These are phyloP conservation scores for Choloepus didactylus DNA, from an alignment of 2,797 vertebrate genomes.

Conservation along the genomic window DNA sequence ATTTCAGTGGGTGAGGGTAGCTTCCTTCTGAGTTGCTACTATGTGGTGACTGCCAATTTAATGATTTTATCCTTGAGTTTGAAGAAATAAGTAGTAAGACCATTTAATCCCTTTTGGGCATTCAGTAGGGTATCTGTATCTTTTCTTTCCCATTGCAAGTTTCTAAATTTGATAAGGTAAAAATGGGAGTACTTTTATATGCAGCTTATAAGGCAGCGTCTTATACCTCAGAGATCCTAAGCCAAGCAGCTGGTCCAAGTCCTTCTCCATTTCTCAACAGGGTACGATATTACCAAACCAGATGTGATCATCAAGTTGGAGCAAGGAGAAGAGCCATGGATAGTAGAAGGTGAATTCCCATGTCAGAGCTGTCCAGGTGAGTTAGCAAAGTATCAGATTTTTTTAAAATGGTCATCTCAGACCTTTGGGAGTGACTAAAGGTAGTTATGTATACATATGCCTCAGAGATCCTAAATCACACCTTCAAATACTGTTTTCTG, in stretches of 20 bases:
- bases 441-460: background rate
- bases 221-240: background rate
- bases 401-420: background rate
- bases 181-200: background rate
- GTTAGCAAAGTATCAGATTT: background rate
- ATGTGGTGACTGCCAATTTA: fast-evolving
- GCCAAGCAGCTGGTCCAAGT: background rate
- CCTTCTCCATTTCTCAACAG: slow-evolving; percentile 56
- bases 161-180: background rate
- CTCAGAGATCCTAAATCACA: fast-evolving
- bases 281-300: slow-evolving; percentile 73
- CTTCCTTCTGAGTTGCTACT: background rate
- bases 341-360: background rate
- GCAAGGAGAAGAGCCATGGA: slow-evolving; percentile 80
- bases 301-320: slow-evolving; percentile 79
- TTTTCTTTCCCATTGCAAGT: background rate
- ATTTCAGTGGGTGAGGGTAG: slow-evolving; percentile 69
- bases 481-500: background rate
- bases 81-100: slow-evolving; percentile 11
- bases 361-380: slow-evolving; percentile 47
- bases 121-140: background rate
- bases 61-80: background rate
- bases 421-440: background rate
- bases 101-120: background rate
- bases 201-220: no score